Conservation (phyloP, 2,797 vertebrate species). For the Lepilemur ruficaudatus region DNA sequence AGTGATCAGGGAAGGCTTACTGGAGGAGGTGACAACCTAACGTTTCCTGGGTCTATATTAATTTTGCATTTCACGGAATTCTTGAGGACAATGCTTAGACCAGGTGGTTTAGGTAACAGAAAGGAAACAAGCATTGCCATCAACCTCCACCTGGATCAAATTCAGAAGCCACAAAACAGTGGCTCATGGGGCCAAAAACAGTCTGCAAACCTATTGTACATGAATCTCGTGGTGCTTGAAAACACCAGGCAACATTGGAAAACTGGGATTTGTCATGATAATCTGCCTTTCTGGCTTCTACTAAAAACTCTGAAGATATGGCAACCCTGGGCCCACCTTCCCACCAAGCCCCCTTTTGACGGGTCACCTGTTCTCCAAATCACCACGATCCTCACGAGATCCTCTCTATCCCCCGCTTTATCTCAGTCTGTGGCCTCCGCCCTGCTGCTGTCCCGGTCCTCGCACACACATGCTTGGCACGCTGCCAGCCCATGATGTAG, state of each 20-base stretch:
- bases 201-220: neutral
- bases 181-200: neutral
- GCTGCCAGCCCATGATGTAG: neutral
- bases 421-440: neutral
- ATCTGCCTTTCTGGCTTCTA: neutral
- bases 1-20: neutral
- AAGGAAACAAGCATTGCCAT: neutral
- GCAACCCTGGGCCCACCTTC: neutral
- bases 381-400: neutral
- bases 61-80: neutral
- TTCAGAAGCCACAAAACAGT: neutral
- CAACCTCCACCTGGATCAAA: neutral
- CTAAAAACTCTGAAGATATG: neutral
- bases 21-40: neutral
- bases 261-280: too few relatives aligned
- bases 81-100: neutral
- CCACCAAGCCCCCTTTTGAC: neutral
- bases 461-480: neutral
- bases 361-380: neutral
- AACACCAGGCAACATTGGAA: neutral
- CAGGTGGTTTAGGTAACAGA: neutral
- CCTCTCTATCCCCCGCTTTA: neutral
- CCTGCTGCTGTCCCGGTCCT: fast-evolving
- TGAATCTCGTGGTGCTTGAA: neutral
- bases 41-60: neutral